Evolutionary conservation across 2,113 vertebrate genomes (phyloP).

Genomic region (Hystrix cristata): DNA sequence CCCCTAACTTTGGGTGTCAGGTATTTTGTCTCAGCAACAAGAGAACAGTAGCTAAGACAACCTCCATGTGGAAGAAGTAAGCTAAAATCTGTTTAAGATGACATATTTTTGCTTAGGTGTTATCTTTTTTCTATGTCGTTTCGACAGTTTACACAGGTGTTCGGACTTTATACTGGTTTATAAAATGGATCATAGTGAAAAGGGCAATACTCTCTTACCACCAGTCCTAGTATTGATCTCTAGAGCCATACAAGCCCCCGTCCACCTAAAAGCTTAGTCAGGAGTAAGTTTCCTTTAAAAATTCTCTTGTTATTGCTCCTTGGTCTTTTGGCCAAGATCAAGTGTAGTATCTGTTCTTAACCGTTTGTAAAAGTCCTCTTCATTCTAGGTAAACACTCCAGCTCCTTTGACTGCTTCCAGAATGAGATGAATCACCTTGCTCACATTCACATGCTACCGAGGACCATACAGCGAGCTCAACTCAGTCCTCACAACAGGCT

Average conservation of each 20-base stretch:
- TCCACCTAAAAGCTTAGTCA: neutral
- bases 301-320: neutral
- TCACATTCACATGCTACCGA: neutral
- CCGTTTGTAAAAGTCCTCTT: neutral
- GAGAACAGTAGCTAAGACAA: too few species aligned
- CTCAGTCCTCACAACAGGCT: neutral
- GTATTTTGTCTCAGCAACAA: too few species aligned
- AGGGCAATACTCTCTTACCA: neutral
- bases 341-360: neutral
- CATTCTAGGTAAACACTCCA: neutral
- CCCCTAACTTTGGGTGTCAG: too few species aligned
- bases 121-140: neutral
- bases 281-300: neutral
- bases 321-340: neutral
- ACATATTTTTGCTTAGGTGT: neutral
- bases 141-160: neutral
- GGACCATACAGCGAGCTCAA: neutral
- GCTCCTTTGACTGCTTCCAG: neutral
- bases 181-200: neutral
- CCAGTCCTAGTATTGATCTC: neutral
- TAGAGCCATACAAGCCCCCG: rapidly evolving
- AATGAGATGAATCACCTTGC: neutral
- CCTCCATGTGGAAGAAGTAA: neutral
- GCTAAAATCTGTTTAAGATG: neutral
- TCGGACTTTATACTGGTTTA: neutral